Evolutionary conservation across 2,888 invertebrate species (phyloP).

Genomic region (Clitarchus hookeri): DNA sequence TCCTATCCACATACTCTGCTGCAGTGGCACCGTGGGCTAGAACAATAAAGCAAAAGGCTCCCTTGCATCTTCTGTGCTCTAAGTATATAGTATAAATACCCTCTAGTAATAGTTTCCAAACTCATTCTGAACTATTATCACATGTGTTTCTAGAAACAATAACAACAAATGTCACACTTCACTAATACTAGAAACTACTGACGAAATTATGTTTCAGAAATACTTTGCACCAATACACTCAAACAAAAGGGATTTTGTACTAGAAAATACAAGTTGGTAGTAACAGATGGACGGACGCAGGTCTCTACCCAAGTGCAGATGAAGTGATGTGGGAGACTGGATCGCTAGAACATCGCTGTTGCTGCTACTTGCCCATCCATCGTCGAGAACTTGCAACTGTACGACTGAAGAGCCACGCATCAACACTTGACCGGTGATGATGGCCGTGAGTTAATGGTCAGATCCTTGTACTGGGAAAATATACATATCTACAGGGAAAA

Average conservation of each 20-base stretch:
- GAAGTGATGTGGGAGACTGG: neutral
- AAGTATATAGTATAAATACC: neutral
- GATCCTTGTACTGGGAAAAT: conserved; percentile 93
- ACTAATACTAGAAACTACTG: neutral
- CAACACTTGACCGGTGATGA: neutral
- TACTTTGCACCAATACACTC: neutral
- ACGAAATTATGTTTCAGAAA: neutral
- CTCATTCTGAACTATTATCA: neutral
- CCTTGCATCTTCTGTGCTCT: too few species aligned
- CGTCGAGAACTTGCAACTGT: conserved; percentile 14
- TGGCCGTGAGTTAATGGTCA: conserved; percentile 76
- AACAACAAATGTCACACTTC: neutral
- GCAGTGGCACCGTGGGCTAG: neutral
- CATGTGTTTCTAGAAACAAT: neutral
- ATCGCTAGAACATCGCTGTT: neutral
- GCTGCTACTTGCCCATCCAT: neutral
- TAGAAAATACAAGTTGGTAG: neutral
- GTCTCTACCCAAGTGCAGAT: neutral
- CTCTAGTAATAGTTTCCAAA: neutral
- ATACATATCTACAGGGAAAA: conserved; percentile 79
- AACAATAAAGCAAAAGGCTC: neutral
- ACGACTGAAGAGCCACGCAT: neutral
- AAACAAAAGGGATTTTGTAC: neutral
- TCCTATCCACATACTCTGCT: too few species aligned
- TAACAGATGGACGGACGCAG: neutral